These are phyloP conservation scores for Oxygymnocypris stewartii DNA, from an alignment of 2,113 vertebrate species.

Conservation along the genomic window DNA sequence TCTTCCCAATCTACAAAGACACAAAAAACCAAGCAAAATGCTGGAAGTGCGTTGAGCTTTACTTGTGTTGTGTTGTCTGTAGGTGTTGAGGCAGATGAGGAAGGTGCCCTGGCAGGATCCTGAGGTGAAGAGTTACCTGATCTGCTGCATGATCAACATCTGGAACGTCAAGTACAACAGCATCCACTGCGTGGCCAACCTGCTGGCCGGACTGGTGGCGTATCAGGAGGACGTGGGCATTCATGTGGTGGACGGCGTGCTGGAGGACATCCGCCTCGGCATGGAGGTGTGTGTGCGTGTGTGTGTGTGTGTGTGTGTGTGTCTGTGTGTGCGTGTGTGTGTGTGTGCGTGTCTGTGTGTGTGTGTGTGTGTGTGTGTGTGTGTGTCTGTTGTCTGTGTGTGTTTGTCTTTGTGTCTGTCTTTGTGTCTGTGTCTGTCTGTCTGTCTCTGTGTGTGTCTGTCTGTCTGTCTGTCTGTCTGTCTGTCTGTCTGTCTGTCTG, in stretches of 20 bases:
- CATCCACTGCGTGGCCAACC: conserved; percentile 98
- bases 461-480: background rate
- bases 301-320: background rate
- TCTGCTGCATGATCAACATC: conserved; percentile 99
- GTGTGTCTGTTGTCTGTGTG: too few species aligned
- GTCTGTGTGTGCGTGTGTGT: background rate
- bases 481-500: too few species aligned
- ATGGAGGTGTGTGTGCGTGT: conserved; percentile 86
- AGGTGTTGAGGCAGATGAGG: conserved; percentile 96
- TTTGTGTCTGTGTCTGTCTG: too few species aligned
- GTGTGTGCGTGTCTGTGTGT: too few species aligned
- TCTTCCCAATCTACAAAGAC: background rate
- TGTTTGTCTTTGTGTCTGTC: too few species aligned
- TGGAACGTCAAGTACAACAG: conserved; percentile 99
- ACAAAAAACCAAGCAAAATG: background rate
- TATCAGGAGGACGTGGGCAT: conserved; percentile 99
- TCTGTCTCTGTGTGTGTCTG: too few species aligned
- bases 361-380: too few species aligned
- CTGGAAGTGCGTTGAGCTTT: background rate
- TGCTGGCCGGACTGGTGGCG: conserved; percentile 94
- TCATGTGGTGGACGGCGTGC: conserved; percentile 95
- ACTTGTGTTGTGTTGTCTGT: conserved; percentile 12
- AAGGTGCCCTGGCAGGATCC: conserved; percentile 96
- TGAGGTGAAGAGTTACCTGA: conserved; percentile 94
- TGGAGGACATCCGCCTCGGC: conserved; percentile 95